Conservation (phyloP, 1,140 invertebrate species). For the Stenopsyche tienmushanensis region DNA sequence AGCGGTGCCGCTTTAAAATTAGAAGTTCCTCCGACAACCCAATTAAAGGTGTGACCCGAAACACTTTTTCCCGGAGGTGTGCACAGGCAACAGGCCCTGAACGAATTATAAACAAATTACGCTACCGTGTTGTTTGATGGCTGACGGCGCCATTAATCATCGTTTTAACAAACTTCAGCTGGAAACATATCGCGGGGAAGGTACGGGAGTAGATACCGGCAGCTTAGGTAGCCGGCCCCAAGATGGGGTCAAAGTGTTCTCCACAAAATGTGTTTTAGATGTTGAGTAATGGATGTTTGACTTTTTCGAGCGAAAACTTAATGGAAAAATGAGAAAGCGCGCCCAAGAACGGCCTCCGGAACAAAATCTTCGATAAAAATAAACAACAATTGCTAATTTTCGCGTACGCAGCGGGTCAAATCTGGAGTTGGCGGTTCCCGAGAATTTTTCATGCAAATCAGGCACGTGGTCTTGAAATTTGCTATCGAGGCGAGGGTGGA, state of each 20-base stretch:
- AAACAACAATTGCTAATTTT: too few species aligned
- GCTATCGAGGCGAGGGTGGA: too few species aligned
- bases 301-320: not conserved
- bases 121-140: not conserved
- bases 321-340: not conserved
- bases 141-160: slow-evolving; percentile 10
- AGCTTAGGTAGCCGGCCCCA: not conserved
- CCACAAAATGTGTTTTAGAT: slow-evolving; percentile 7
- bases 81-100: not conserved
- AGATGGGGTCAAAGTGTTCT: not conserved
- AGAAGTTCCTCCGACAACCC: not conserved
- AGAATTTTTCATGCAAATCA: too few species aligned
- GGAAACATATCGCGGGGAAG: not conserved
- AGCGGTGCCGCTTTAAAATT: not conserved
- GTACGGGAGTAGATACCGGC: not conserved
- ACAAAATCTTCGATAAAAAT: too few species aligned
- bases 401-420: too few species aligned
- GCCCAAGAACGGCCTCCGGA: not conserved
- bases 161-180: slow-evolving; percentile 12
- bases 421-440: too few species aligned
- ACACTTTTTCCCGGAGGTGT: not conserved
- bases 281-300: slow-evolving; percentile 14
- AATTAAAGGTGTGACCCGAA: slow-evolving; percentile 2
- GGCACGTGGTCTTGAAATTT: too few species aligned
- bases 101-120: slow-evolving; percentile 18